Conservation (phyloP, 35 echinoderm and acorn worm species). For the Lytechinus variegatus region DNA sequence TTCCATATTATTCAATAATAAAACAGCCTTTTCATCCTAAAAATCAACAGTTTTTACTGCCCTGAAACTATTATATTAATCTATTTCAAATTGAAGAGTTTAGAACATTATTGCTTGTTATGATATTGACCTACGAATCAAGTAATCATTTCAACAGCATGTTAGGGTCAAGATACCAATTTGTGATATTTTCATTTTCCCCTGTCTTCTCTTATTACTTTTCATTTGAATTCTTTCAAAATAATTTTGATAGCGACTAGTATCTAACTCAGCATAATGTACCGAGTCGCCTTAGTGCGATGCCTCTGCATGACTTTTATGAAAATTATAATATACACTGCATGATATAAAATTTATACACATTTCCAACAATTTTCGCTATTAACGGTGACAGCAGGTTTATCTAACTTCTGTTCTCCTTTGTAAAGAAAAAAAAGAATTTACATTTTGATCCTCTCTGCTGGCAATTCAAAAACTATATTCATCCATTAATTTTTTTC, state of each 20-base stretch:
- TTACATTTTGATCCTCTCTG: neutral
- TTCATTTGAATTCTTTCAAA: neutral
- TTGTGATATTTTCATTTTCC: neutral
- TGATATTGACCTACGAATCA: conserved; percentile 22
- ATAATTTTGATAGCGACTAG: neutral
- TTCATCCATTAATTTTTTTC: neutral
- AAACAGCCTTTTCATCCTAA: neutral
- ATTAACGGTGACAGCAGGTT: neutral
- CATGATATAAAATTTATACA: neutral
- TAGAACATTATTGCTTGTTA: neutral
- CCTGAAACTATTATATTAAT: neutral
- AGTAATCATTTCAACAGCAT: neutral
- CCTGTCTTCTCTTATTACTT: no score
- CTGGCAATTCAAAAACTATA: neutral
- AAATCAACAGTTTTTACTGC: neutral
- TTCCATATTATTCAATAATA: neutral
- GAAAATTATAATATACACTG: neutral
- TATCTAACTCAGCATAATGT: neutral
- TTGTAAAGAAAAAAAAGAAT: neutral
- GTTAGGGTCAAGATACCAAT: neutral
- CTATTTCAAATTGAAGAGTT: neutral
- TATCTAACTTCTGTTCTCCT: neutral
- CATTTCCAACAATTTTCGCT: neutral
- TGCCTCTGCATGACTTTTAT: neutral
- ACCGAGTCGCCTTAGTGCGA: neutral